phyloP scores from a whole-genome alignment of 2,113 vertebrate genomes.

The Alligator mississippiensis region DNA sequence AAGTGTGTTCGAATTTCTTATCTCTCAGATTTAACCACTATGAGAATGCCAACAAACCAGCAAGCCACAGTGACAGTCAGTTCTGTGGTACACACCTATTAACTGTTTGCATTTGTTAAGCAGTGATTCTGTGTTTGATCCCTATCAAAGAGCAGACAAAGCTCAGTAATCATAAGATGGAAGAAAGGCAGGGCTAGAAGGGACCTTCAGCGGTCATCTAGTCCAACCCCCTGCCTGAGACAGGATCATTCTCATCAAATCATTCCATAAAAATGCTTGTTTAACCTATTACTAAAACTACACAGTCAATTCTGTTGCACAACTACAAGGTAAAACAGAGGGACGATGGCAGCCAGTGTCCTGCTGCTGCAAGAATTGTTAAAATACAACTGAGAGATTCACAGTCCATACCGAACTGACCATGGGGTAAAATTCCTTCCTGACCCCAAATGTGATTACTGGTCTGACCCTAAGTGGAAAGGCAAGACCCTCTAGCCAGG shows the following conservation, averaged over 20 bases:
- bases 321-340: neutral
- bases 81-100: neutral
- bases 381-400: too few relatives aligned
- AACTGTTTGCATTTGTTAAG: neutral
- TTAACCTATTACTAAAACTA: neutral
- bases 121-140: neutral
- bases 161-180: neutral
- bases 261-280: too few relatives aligned
- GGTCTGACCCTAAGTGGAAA: too few relatives aligned
- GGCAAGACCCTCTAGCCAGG: too few relatives aligned
- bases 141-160: neutral
- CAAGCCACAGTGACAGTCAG: neutral
- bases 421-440: too few relatives aligned
- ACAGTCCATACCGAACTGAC: too few relatives aligned
- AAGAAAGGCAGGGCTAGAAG: neutral
- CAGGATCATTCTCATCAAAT: too few relatives aligned
- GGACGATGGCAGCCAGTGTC: neutral
- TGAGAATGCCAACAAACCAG: neutral
- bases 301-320: neutral
- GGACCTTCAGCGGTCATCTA: too few relatives aligned
- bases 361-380: too few relatives aligned
- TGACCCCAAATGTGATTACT: too few relatives aligned
- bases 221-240: too few relatives aligned
- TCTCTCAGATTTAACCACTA: neutral
- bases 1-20: accelerated